These are phyloP conservation scores for Polydrusus cervinus DNA, from an alignment of 2,888 invertebrate genomes.

Conservation along the genomic window DNA sequence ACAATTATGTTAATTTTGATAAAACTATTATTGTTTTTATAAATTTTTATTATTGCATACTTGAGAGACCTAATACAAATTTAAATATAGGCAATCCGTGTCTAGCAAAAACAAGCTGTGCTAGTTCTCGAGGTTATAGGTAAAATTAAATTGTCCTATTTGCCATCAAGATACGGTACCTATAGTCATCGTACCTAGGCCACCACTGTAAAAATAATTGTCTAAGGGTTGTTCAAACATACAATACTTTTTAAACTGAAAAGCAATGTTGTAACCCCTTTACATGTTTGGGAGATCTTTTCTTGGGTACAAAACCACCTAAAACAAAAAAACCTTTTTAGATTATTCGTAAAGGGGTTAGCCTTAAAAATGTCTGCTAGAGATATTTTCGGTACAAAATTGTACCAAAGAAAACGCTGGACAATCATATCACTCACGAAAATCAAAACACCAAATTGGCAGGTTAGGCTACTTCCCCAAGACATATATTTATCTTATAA, in stretches of 20 bases:
- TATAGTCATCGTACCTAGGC: no score
- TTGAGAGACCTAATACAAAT: no score
- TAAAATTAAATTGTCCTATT: no score
- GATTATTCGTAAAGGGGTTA: conserved; percentile 25
- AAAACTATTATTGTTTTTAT: no score
- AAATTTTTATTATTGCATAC: no score
- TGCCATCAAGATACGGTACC: no score
- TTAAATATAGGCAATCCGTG: no score
- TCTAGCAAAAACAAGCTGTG: no score
- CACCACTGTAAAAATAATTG: neutral
- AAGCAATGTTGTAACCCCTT: conserved; percentile 35
- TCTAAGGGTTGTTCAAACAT: conserved; percentile 46
- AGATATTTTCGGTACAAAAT: conserved; percentile 7
- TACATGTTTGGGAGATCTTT: neutral
- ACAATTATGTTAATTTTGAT: no score
- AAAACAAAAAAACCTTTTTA: neutral
- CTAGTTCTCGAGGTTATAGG: no score
- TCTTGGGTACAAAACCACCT: neutral
- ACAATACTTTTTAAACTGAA: conserved; percentile 22
- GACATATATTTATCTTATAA: no score
- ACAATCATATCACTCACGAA: conserved; percentile 37
- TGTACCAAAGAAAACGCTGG: conserved; percentile 27
- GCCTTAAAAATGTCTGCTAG: conserved; percentile 28
- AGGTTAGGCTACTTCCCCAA: no score
- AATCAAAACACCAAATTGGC: conserved; percentile 16